Evolutionary conservation across 2,888 invertebrate genomes (phyloP), one percentile per base, ranked within the genome.

Genomic region (Xylophagus ater): DNA sequence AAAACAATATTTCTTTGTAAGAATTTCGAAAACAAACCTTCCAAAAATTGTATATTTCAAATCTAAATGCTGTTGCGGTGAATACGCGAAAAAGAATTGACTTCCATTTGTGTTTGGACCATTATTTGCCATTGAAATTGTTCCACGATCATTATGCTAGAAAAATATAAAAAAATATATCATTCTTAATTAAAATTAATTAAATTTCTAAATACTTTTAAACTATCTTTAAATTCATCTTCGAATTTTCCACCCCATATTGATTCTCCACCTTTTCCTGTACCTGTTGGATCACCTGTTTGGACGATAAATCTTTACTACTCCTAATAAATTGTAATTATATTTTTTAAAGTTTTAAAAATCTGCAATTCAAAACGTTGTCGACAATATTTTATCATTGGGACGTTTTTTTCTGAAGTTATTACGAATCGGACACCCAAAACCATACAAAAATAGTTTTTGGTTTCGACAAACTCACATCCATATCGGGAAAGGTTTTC

Each of bases 231-330:
- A 48, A 97, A 85, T 69, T 98, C 98, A 65, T 99, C 98, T 60
- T 93, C 92, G 71, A 97, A 98, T 60, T 90, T 93, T 47, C 74
- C 74, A 9, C 87, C 87, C 96, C 96, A 99, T 55, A 98, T 96
- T 23, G 94, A 94, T 37, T 76, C 78, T 0, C 98, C 98, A 35
- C 92, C 93, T 76, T 98, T 98, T 0, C 98, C 97, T 0, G 88
- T 92, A 18, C 90, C 89, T 1, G 83, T 82, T 0, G 84, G 83
- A 56, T 84, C 83, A 0, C 85, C n/a, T n/a, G n/a, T n/a, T n/a
- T n/a, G n/a, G n/a, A n/a, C n/a, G n/a, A n/a, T n/a, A n/a, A n/a
- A n/a, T n/a, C n/a, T n/a, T n/a, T n/a, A n/a, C n/a, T n/a, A n/a
- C n/a, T n/a, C n/a, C n/a, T n/a, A n/a, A n/a, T n/a, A n/a, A n/a